Conservation (phyloP, 2,797 vertebrate genomes). For the Morus bassanus region DNA sequence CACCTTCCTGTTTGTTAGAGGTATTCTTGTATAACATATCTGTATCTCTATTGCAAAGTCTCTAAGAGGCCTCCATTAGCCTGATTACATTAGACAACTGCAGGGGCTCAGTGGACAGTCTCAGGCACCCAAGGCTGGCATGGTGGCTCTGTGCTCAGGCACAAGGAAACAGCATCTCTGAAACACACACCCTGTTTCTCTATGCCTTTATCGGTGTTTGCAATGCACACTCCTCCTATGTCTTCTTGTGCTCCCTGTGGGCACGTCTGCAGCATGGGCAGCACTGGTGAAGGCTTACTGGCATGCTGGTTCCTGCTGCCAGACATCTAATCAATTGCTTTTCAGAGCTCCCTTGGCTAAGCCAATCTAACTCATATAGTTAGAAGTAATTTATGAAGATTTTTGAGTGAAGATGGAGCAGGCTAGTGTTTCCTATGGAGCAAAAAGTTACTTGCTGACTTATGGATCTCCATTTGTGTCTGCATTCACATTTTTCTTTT, state of each 20-base stretch:
- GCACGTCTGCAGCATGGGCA: neutral
- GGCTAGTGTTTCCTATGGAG: neutral
- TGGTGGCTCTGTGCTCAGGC: neutral
- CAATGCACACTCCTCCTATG: neutral
- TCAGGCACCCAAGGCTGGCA: neutral
- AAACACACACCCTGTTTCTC: neutral
- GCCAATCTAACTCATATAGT: neutral
- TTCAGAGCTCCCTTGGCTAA: neutral
- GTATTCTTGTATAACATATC: neutral
- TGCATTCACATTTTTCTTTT: neutral
- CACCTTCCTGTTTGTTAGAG: neutral
- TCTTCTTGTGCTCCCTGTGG: fast-evolving
- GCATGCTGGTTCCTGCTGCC: neutral
- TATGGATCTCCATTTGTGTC: neutral
- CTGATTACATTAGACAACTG: neutral
- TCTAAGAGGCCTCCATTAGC: neutral
- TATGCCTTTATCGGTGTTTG: neutral
- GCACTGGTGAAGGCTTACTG: neutral
- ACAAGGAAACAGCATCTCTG: neutral
- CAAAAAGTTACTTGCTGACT: neutral
- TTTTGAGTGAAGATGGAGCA: neutral
- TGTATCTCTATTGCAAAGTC: neutral
- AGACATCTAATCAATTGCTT: neutral
- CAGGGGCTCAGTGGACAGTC: neutral
- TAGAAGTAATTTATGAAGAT: neutral